Percentiles rank a stretch among this genome's conserved stretches.
phyloP scores from a whole-genome alignment of 2,113 vertebrate species.

The Tretioscincus oriximinensis region DNA sequence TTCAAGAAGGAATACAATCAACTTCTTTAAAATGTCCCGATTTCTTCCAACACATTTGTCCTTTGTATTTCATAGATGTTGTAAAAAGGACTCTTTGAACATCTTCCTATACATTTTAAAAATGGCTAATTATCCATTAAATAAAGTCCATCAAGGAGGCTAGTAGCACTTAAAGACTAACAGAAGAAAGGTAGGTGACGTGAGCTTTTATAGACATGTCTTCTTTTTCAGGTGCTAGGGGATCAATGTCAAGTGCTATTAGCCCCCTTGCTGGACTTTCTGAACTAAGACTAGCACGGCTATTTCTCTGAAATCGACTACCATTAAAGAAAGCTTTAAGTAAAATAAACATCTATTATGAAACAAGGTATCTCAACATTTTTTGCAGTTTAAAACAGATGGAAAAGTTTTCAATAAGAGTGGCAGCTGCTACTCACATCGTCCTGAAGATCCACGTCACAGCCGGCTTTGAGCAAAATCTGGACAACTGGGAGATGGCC shows the following conservation, averaged over 20 bases:
- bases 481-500: conserved; percentile 90
- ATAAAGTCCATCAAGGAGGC: too few relatives aligned
- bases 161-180: too few relatives aligned
- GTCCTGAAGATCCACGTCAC: conserved; percentile 94
- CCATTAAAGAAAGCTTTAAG: conserved; percentile 13
- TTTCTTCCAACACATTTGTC: background rate
- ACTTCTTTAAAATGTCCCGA: background rate
- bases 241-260: too few relatives aligned
- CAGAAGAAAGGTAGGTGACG: too few relatives aligned
- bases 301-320: too few relatives aligned
- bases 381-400: conserved; percentile 1
- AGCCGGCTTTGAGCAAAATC: conserved; percentile 93
- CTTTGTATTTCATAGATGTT: background rate
- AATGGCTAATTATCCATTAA: background rate
- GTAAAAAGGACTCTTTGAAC: conserved; percentile 10
- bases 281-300: too few relatives aligned
- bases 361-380: conserved; percentile 29
- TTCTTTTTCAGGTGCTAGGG: too few relatives aligned
- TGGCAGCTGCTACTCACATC: conserved; percentile 82
- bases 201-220: too few relatives aligned
- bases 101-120: conserved; percentile 3
- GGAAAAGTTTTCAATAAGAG: conserved; percentile 2
- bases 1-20: background rate
- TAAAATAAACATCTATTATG: conserved; percentile 19
- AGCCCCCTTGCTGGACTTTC: too few relatives aligned